Percentiles rank a stretch among this genome's conserved stretches.
Evolutionary conservation across 2,113 vertebrate genomes (phyloP).

Genomic region (Sceloporus undulatus): DNA sequence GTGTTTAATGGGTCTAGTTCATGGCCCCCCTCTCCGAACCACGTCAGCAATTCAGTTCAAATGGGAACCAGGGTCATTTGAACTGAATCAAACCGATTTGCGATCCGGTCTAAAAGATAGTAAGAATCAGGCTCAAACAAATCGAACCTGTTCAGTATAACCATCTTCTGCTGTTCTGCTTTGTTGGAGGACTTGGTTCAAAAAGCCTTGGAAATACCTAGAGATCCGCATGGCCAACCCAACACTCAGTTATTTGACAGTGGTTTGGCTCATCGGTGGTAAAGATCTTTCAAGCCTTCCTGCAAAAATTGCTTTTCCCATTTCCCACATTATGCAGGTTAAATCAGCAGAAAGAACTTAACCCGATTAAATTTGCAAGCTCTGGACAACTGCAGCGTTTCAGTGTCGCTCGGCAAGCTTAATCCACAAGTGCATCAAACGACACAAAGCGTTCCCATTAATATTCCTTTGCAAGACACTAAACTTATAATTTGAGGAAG

Average conservation of each 20-base stretch:
- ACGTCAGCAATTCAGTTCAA: too few relatives aligned
- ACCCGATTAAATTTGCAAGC: conserved; percentile 75
- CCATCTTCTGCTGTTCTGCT: too few relatives aligned
- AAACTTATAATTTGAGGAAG: conserved; percentile 63
- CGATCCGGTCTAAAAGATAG: too few relatives aligned
- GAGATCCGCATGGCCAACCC: too few relatives aligned
- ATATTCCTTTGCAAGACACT: conserved; percentile 59
- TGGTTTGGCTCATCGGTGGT: not conserved
- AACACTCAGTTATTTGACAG: not conserved
- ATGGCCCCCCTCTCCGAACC: too few relatives aligned
- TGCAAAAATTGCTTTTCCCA: not conserved
- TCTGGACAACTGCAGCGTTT: conserved; percentile 53
- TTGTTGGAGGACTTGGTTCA: not conserved
- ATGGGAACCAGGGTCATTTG: too few relatives aligned
- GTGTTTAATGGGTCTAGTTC: too few relatives aligned
- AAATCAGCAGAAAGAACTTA: conserved; percentile 69
- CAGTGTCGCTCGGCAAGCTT: conserved; percentile 60
- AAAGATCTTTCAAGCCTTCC: not conserved
- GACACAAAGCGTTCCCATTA: conserved; percentile 60
- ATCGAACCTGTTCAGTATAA: too few relatives aligned
- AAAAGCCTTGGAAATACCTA: too few relatives aligned
- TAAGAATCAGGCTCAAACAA: too few relatives aligned
- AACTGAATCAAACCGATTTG: too few relatives aligned
- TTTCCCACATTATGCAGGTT: conserved; percentile 46
- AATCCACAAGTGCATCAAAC: conserved; percentile 64